These are phyloP conservation scores for Drosophila barbarae DNA, from an alignment of 2,888 invertebrate genomes.

Conservation along the genomic window DNA sequence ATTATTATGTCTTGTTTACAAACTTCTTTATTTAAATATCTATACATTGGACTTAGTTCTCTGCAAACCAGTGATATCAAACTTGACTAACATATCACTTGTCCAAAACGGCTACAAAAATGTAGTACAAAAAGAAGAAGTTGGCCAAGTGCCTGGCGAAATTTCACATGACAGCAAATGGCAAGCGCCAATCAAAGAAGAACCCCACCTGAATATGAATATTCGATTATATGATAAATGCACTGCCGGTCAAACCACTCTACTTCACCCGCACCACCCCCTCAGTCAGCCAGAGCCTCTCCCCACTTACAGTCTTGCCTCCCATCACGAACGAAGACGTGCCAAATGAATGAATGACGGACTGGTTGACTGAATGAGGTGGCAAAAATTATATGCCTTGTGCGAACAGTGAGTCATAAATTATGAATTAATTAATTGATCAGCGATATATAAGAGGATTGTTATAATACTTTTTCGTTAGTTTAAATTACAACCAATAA, in stretches of 20 bases:
- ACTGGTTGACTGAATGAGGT: slow-evolving; percentile 61
- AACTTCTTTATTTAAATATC: neutral
- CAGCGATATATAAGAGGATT: neutral
- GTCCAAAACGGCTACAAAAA: slow-evolving; percentile 34
- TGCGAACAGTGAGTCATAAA: slow-evolving; percentile 21
- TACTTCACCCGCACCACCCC: slow-evolving; percentile 2
- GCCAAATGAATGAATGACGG: slow-evolving; percentile 56
- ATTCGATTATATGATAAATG: slow-evolving; percentile 33
- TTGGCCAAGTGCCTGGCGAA: slow-evolving; percentile 25
- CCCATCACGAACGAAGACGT: slow-evolving; percentile 47
- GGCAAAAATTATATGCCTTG: slow-evolving; percentile 41
- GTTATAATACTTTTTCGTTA: neutral
- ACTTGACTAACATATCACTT: slow-evolving; percentile 53
- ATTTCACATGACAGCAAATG: slow-evolving; percentile 51
- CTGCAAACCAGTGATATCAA: neutral
- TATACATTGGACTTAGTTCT: neutral
- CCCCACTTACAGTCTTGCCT: slow-evolving; percentile 14
- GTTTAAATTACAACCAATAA: neutral
- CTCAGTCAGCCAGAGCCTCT: neutral
- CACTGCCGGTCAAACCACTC: slow-evolving; percentile 7
- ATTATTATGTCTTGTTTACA: neutral
- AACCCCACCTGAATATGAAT: slow-evolving; percentile 59
- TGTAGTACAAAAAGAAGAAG: slow-evolving; percentile 18
- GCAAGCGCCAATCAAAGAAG: slow-evolving; percentile 27
- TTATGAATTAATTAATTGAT: neutral